Evolutionary conservation across 1,140 invertebrate species (phyloP), one percentile per base, ranked within the genome.

Genomic region (Drosophila guanche): DNA sequence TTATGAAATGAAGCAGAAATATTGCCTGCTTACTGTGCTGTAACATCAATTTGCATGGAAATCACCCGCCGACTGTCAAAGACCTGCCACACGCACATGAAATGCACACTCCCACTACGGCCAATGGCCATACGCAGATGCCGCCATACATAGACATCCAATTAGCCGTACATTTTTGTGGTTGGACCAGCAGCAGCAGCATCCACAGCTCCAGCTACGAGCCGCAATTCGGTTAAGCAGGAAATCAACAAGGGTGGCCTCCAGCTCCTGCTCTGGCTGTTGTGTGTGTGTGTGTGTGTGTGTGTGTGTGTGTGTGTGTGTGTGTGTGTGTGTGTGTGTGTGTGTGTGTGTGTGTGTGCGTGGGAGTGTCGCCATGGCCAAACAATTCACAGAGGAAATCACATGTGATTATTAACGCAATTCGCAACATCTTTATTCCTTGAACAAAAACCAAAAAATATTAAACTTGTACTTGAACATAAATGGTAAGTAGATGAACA

Each of bases 41-140:
- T 86, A 85, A 85, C 81, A 73, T 81, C 81, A 85, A 85, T 85
- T 85, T 85, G 80, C 80, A 85, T 85, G 83, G 80, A 85, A 85
- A 85, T 85, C 77, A 85, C 67, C 60, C 69, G 63, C 63, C 74
- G 70, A 60, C 60, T 60, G 75, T 84, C 79, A 79, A 79, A 79
- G 65, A 60, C 69, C 79, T 61, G 72, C 48, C 48, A 53, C 29
- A 45, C 41, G 20, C 12, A 27, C 37, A 10, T 20, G 16, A 20
- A 16, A 37, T 43, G 3, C 33, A 14, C 10, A 42, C 52, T 4
- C 16, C 5, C 12, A 22, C 12, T 12, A 27, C 25, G 14, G 29
- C 37, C 50, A 12, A 5, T 5, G 12, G 8, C n/a, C 25, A 48
- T 16, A 14, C 42, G 12, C 40, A 29, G 16, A 20, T 60, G 23